Percentiles rank a stretch among this genome's conserved stretches.
phyloP scores from a whole-genome alignment of 2,113 vertebrate genomes.

The Peromyscus californicus region DNA sequence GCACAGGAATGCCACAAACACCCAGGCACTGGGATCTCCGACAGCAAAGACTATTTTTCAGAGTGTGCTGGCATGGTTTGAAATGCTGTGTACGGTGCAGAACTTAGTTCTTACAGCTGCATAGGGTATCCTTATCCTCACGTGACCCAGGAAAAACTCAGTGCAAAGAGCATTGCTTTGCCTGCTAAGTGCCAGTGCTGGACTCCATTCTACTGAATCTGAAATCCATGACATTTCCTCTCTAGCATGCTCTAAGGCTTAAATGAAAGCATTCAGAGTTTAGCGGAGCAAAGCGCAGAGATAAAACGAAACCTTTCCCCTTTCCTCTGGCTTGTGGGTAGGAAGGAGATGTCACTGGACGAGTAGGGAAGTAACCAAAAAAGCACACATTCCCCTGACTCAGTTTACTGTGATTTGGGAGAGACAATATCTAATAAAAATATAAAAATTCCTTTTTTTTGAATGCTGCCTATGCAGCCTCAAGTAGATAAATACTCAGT shows the following conservation, averaged over 20 bases:
- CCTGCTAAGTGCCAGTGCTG: not conserved
- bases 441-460: not conserved
- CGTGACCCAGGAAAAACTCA: not conserved
- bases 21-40: not conserved
- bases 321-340: not conserved
- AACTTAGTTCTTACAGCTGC: not conserved
- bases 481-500: not conserved
- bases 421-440: not conserved
- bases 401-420: not conserved
- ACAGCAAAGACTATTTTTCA: not conserved
- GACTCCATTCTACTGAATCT: not conserved
- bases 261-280: constrained; percentile 25
- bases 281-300: constrained; percentile 7
- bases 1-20: not conserved
- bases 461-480: not conserved
- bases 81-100: not conserved
- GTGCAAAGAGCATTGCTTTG: constrained; percentile 14
- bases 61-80: not conserved
- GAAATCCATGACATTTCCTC: not conserved
- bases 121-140: not conserved
- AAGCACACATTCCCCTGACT: not conserved
- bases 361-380: constrained; percentile 2
- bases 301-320: not conserved
- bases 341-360: not conserved
- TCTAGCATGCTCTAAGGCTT: not conserved